Conservation (phyloP, 2,113 vertebrate genomes). For the Suncus etruscus region DNA sequence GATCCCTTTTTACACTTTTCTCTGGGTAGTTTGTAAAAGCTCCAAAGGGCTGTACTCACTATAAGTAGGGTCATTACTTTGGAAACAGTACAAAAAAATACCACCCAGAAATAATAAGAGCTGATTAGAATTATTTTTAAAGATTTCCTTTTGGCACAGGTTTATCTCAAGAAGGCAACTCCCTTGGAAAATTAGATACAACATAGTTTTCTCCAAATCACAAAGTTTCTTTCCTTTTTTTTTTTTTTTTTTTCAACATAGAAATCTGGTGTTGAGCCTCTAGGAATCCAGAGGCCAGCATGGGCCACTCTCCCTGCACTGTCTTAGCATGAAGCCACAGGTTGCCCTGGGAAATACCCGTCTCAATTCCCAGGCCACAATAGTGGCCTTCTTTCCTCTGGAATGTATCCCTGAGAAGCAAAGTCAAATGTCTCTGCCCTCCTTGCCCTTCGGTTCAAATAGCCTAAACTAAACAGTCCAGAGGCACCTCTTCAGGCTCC, state of each 20-base stretch:
- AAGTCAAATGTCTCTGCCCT: neutral
- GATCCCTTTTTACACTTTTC: slow-evolving; percentile 48
- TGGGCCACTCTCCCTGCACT: neutral
- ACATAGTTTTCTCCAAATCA: slow-evolving; percentile 71
- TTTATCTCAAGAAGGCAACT: slow-evolving; percentile 71
- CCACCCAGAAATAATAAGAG: slow-evolving; percentile 71
- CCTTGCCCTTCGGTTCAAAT: neutral
- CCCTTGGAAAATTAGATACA: slow-evolving; percentile 70
- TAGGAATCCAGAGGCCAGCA: neutral
- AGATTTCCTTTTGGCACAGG: slow-evolving; percentile 80
- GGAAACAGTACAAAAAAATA: slow-evolving; percentile 73
- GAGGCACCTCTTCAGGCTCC: neutral
- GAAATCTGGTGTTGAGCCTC: slow-evolving; percentile 1
- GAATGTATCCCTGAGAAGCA: neutral
- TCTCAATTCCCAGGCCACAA: neutral
- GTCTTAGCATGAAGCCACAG: neutral
- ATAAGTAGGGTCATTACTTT: slow-evolving; percentile 71
- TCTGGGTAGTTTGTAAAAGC: slow-evolving; percentile 46
- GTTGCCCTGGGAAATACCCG: neutral
- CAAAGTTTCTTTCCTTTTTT: neutral
- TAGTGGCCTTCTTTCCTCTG: neutral
- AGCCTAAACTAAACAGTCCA: neutral
- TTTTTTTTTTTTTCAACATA: neutral
- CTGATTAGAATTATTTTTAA: slow-evolving; percentile 77
- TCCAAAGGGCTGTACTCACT: slow-evolving; percentile 59